Percentiles rank a stretch among this genome's conserved stretches.
These are phyloP conservation scores for Eulemur albifrons DNA, from an alignment of 2,797 vertebrate species.

Conservation along the genomic window DNA sequence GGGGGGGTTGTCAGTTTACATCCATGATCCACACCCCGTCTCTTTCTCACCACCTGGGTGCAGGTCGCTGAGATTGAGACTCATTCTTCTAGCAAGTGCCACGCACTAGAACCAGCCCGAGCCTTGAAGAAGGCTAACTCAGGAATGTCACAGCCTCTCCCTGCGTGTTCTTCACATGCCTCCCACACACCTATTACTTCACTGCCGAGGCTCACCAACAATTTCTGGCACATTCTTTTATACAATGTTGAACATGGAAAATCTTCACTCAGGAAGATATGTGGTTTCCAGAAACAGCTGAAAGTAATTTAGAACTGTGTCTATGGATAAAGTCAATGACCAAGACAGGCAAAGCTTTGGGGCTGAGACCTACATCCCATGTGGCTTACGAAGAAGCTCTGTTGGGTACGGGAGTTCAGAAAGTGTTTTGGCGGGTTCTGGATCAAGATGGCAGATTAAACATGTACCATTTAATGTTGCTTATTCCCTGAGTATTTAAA, in stretches of 20 bases:
- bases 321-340: not conserved
- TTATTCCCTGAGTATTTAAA: not conserved
- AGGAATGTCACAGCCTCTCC: not conserved
- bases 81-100: not conserved
- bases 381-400: not conserved
- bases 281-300: not conserved
- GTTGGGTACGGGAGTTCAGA: not conserved
- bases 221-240: not conserved
- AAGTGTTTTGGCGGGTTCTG: not conserved
- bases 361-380: not conserved
- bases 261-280: not conserved
- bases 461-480: not conserved
- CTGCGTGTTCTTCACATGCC: not conserved
- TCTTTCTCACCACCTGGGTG: not conserved
- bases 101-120: not conserved
- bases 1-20: fast-evolving
- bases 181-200: not conserved
- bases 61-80: not conserved
- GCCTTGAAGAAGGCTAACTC: not conserved
- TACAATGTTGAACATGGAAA: not conserved
- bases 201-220: not conserved
- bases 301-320: not conserved
- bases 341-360: not conserved
- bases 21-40: not conserved
- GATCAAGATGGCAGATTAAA: not conserved